A percentile compares a stretch with the other conserved stretches of the same genome.
Conservation (phyloP, 2,888 invertebrate species). For the Calameuta filiformis region DNA sequence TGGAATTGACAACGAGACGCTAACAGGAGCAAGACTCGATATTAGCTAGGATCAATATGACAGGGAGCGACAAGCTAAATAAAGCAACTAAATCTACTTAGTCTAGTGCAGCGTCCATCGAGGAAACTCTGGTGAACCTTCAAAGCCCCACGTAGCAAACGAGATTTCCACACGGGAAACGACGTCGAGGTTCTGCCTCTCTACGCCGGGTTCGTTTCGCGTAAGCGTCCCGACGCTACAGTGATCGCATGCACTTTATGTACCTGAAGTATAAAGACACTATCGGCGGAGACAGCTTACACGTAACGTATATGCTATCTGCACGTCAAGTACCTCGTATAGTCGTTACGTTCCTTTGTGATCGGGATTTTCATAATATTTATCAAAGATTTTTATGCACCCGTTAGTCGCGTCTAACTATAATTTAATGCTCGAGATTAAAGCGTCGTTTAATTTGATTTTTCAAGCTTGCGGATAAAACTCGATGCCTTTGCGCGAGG, state of each 20-base stretch:
- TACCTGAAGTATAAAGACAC: neutral
- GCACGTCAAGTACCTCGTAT: neutral
- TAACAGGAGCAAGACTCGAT: neutral
- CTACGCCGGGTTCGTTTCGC: neutral
- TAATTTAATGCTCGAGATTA: neutral
- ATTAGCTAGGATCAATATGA: neutral
- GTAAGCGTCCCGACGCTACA: neutral
- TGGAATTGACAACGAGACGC: neutral
- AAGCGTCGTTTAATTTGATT: neutral
- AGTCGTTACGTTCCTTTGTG: neutral
- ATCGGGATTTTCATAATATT: neutral
- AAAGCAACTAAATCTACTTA: neutral
- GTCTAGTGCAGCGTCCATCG: neutral
- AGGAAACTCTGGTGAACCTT: neutral
- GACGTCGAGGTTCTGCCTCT: neutral
- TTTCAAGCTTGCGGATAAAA: neutral
- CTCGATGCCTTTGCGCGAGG: neutral
- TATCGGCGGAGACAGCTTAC: neutral
- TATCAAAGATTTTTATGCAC: neutral
- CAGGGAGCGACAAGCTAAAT: neutral
- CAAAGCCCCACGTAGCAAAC: neutral
- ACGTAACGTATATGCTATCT: neutral
- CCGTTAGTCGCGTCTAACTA: neutral
- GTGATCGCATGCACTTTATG: neutral
- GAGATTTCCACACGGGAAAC: neutral